Percentiles rank a stretch among this genome's conserved stretches.
phyloP scores from a whole-genome alignment of 2,888 invertebrate genomes.

The Tetanocera ferruginea region DNA sequence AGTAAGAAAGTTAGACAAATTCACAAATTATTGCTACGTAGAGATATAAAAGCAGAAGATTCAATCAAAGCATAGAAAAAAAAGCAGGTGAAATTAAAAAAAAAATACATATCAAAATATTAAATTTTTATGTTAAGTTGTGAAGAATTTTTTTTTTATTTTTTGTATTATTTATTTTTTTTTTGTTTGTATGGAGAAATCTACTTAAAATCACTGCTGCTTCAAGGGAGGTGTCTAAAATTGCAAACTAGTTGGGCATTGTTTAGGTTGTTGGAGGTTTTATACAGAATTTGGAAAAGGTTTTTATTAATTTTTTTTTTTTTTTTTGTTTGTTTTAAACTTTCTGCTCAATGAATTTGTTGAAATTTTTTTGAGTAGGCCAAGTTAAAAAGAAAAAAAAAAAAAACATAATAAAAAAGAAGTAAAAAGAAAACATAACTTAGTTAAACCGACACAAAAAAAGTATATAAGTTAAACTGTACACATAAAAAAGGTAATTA shows the following conservation, averaged over 20 bases:
- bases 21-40: background rate
- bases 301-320: background rate
- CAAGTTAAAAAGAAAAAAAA: background rate
- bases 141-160: too few species aligned
- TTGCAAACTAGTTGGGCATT: slow-evolving; percentile 9
- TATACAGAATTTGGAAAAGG: slow-evolving; percentile 17
- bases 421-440: background rate
- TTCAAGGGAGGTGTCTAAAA: slow-evolving; percentile 15
- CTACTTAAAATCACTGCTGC: slow-evolving; percentile 57
- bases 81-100: background rate
- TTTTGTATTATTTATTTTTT: background rate
- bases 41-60: background rate
- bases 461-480: background rate
- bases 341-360: slow-evolving; percentile 13
- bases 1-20: background rate
- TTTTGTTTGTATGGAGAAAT: slow-evolving; percentile 33
- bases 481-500: background rate
- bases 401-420: background rate
- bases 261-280: slow-evolving; percentile 2
- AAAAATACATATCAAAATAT: background rate
- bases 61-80: background rate
- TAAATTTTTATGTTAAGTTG: too few species aligned
- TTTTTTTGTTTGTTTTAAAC: background rate
- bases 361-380: background rate
- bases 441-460: background rate